A percentile compares a stretch with the other conserved stretches of the same genome.
phyloP scores from a whole-genome alignment of 2,797 vertebrate genomes.

The Sorex maritimensis region DNA sequence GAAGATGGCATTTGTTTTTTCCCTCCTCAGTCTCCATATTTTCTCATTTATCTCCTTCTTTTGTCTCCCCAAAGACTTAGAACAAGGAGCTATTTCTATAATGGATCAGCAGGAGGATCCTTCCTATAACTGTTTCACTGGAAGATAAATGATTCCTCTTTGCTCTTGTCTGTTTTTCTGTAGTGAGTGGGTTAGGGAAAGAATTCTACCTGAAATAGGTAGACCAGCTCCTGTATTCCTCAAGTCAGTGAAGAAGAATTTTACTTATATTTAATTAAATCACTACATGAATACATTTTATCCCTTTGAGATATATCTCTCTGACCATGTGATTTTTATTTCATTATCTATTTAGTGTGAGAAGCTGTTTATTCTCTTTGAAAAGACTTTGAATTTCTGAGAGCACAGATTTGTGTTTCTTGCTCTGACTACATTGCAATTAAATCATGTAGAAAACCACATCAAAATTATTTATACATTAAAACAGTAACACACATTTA shows the following conservation, averaged over 20 bases:
- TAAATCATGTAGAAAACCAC: background rate
- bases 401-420: background rate
- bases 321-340: background rate
- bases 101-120: background rate
- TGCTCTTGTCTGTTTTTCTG: background rate
- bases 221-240: background rate
- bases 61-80: background rate
- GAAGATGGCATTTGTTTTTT: background rate
- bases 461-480: too few species aligned
- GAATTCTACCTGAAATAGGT: background rate
- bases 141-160: background rate
- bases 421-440: background rate
- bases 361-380: background rate
- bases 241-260: background rate
- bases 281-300: background rate
- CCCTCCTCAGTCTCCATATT: background rate
- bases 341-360: background rate
- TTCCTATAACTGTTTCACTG: background rate
- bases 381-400: background rate
- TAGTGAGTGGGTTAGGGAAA: background rate
- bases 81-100: background rate
- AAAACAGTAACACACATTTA: background rate
- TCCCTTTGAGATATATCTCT: background rate
- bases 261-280: constrained; percentile 5
- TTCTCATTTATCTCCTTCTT: background rate